Percentiles rank a stretch among this genome's conserved stretches.
Evolutionary conservation across 2,113 vertebrate species (phyloP).

Genomic region (Mungos mungo): DNA sequence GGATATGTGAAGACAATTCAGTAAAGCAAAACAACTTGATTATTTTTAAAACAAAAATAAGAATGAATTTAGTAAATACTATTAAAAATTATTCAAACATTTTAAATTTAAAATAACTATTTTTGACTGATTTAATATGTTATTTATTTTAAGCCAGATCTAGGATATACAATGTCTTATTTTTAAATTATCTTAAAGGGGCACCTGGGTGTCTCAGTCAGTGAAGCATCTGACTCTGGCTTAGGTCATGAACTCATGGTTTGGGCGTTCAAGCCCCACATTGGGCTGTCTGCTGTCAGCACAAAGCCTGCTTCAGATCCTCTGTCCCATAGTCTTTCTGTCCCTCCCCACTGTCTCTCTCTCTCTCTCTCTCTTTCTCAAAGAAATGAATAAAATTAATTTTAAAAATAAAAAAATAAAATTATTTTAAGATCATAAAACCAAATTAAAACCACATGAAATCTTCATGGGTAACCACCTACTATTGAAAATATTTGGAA

Average conservation of each 20-base stretch:
- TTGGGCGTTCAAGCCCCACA: too few relatives aligned
- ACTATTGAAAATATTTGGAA: neutral
- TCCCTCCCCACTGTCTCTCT: too few relatives aligned
- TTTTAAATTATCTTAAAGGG: neutral
- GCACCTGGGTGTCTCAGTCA: too few relatives aligned
- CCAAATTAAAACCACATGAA: neutral
- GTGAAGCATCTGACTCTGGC: too few relatives aligned
- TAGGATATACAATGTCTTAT: neutral
- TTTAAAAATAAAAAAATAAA: too few relatives aligned
- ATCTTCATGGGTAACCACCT: neutral
- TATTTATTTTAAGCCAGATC: slow-evolving; percentile 14
- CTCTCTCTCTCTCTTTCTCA: too few relatives aligned
- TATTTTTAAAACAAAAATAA: neutral
- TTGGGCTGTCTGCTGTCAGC: too few relatives aligned
- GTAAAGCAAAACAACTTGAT: neutral
- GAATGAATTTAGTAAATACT: neutral
- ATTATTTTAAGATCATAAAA: neutral
- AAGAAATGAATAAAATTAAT: too few relatives aligned
- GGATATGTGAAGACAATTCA: neutral
- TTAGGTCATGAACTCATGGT: too few relatives aligned
- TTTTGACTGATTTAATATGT: slow-evolving; percentile 15
- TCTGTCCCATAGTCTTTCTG: too few relatives aligned
- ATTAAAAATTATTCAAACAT: neutral
- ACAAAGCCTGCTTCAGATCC: too few relatives aligned
- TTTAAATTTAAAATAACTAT: slow-evolving; percentile 8